Conservation (phyloP, 2,888 invertebrate species). For the Megastigmus dorsalis region DNA sequence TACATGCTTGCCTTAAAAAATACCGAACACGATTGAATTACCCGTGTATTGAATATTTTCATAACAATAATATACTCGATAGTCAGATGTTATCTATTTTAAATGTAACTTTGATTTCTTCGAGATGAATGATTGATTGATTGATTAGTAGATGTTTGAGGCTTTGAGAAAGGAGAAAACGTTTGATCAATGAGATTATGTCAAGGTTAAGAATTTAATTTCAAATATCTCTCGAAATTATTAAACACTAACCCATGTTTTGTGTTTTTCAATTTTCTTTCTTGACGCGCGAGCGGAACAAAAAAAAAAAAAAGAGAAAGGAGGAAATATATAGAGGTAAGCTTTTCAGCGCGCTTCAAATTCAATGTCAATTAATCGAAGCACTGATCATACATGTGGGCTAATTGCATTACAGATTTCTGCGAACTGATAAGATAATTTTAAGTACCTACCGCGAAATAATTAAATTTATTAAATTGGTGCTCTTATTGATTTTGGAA, state of each 20-base stretch:
- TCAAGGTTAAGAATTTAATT: slow-evolving; percentile 30
- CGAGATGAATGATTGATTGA: slow-evolving; percentile 19
- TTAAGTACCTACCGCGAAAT: background rate
- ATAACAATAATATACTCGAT: background rate
- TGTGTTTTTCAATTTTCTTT: slow-evolving; percentile 6
- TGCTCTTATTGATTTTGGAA: too few relatives aligned
- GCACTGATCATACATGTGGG: background rate
- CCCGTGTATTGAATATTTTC: background rate
- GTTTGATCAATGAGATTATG: slow-evolving; percentile 36
- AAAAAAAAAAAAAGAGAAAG: slow-evolving; percentile 12
- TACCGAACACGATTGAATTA: slow-evolving; percentile 14
- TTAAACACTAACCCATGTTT: background rate
- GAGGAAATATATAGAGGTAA: background rate
- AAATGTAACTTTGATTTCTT: slow-evolving; percentile 26
- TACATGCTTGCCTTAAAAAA: background rate
- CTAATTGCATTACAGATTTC: background rate
- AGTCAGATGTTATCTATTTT: slow-evolving; percentile 14
- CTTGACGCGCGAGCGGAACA: too few relatives aligned
- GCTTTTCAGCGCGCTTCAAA: background rate
- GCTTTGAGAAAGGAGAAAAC: slow-evolving; percentile 9
- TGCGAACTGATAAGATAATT: background rate
- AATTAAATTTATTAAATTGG: too few relatives aligned
- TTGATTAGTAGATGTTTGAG: slow-evolving; percentile 11
- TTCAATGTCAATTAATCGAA: slow-evolving; percentile 23
- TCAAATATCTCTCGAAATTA: background rate